Base-by-base conservation (phyloP, 1,140 invertebrate genomes). In the Carcinoscorpius rotundicauda region DNA sequence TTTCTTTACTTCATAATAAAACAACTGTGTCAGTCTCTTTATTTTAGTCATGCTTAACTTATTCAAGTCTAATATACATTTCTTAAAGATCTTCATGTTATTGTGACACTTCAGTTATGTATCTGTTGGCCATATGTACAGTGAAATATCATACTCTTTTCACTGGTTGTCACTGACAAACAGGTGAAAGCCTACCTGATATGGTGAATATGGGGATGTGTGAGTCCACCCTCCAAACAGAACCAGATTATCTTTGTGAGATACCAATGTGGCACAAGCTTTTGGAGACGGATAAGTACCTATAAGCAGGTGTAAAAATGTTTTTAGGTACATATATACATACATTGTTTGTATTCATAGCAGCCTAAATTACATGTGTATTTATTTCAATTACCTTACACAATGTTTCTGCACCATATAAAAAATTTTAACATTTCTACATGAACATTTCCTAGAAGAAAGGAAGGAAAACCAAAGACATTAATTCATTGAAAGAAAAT, bases 201-300 rank as follows among this genome's bases (percentile, higher is more conserved):
- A 90, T 52, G 93, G 81, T 56, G 91, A 89, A 78, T 91, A 93
- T 3, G 89, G 82, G 53, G 91, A 91, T 48, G 94, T 92, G 66
- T 95, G 90, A 9, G 93, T 90, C 91, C 93, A 97, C 5, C 95
- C 95, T 58, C 94, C 94, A 82, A 95, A 97, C 51, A 98, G 78
- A 66, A 97, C 85, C 64, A 95, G 80, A 69, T 81, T 85, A 72
- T 91, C 85, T 71, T 88, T 86, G 77, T 95, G 91, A 66, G 84
- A 81, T 5, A 95, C 86, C 82, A 98, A 85, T 48, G 89, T 87
- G 53, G 93, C 90, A 77, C 91, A 93, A 62, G 94, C 93, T 81
- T 97, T 98, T 4, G 96, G 94, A 5, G 91, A 91, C 51, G 96
- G 96, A 81, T 97, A 97, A 53, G 85, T 88, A 49, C 93, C 93